A percentile compares a stretch with the other conserved stretches of the same genome.
phyloP scores from a whole-genome alignment of 1,140 invertebrate species.

The Battus philenor region DNA sequence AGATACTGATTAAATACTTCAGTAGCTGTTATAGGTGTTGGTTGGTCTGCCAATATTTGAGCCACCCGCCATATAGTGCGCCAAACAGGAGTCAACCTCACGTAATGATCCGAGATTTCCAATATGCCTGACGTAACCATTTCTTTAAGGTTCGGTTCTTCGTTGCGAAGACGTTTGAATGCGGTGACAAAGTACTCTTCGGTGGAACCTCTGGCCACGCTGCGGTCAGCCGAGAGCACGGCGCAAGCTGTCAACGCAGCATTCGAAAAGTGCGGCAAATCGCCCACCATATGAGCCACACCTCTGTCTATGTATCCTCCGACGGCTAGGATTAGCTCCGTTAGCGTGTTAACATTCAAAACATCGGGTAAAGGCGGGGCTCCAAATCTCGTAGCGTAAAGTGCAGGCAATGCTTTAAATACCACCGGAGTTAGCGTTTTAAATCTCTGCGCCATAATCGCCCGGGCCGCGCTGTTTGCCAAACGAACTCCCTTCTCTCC shows the following conservation, averaged over 20 bases:
- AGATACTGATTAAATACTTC: constrained; percentile 51
- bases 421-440: constrained; percentile 30
- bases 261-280: constrained; percentile 37
- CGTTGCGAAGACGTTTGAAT: constrained; percentile 40
- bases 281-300: constrained; percentile 30
- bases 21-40: constrained; percentile 26
- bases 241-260: constrained; percentile 50
- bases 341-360: constrained; percentile 36
- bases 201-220: constrained; percentile 60
- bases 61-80: constrained; percentile 59
- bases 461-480: constrained; percentile 22
- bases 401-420: constrained; percentile 29
- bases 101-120: constrained; percentile 31
- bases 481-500: constrained; percentile 49
- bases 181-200: constrained; percentile 59
- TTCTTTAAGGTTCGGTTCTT: constrained; percentile 40
- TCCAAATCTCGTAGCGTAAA: constrained; percentile 40
- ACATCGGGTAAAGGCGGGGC: constrained; percentile 46
- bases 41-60: constrained; percentile 40
- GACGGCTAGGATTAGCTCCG: constrained; percentile 44
- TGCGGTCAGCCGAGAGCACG: constrained; percentile 56
- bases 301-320: constrained; percentile 49
- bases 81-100: constrained; percentile 50
- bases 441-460: constrained; percentile 41
- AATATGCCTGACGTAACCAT: constrained; percentile 45